phyloP scores from a whole-genome alignment of 2,888 invertebrate species.

The Athetis lepigone region DNA sequence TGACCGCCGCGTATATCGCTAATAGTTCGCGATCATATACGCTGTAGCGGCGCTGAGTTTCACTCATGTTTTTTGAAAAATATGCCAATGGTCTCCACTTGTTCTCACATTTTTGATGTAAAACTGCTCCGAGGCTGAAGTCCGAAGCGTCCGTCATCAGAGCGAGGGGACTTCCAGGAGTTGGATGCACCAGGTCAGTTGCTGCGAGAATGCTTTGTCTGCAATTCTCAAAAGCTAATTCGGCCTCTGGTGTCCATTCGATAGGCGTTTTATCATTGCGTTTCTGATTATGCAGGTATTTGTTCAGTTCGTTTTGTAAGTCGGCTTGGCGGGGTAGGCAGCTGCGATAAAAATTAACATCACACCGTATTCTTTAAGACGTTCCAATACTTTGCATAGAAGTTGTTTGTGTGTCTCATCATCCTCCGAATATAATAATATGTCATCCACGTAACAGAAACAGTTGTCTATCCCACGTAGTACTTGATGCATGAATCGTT shows the following conservation, averaged over 20 bases:
- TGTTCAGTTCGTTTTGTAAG: slow-evolving; percentile 4
- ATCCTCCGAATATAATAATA: background rate
- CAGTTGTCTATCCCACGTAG: slow-evolving; percentile 7
- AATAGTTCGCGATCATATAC: slow-evolving; percentile 8
- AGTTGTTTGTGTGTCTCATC: background rate
- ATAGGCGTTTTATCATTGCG: slow-evolving; percentile 3
- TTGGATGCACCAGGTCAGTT: background rate
- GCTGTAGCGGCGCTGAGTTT: slow-evolving; percentile 1
- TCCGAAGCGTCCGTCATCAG: slow-evolving; percentile 5
- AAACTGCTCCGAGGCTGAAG: background rate
- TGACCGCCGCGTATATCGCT: slow-evolving; percentile 2
- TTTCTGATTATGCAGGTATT: slow-evolving; percentile 3
- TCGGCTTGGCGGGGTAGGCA: slow-evolving; percentile 13
- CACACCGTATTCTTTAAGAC: slow-evolving; percentile 2
- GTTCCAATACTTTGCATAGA: background rate
- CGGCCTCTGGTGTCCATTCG: background rate
- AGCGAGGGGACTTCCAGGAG: background rate
- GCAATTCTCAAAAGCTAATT: slow-evolving; percentile 6
- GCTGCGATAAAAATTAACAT: slow-evolving; percentile 2
- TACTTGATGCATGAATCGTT: background rate
- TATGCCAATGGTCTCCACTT: slow-evolving; percentile 4
- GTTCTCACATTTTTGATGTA: background rate
- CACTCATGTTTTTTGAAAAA: slow-evolving; percentile 3
- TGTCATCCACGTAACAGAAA: slow-evolving; percentile 3
- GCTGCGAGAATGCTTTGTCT: background rate